Percentiles rank a stretch among this genome's conserved stretches.
phyloP scores from a whole-genome alignment of 2,888 invertebrate genomes.

The Campoplex nolae region DNA sequence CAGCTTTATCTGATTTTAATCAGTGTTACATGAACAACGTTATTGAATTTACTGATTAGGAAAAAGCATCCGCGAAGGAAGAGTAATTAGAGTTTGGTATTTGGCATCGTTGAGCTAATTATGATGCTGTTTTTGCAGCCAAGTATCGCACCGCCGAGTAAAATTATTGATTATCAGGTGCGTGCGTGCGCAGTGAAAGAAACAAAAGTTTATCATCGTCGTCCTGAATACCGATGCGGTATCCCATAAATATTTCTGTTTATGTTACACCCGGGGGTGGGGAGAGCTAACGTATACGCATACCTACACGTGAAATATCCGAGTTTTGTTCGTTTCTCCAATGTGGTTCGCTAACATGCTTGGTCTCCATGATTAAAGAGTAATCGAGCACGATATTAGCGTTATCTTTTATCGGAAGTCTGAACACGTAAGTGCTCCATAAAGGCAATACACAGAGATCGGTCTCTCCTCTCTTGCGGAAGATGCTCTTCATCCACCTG shows the following conservation, averaged over 20 bases:
- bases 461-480: slow-evolving; percentile 5
- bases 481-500: slow-evolving; percentile 44
- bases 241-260: slow-evolving; percentile 39
- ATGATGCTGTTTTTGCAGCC: slow-evolving; percentile 48
- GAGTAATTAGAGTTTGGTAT: slow-evolving; percentile 58
- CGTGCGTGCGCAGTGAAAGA: slow-evolving; percentile 14
- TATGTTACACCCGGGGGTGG: not conserved
- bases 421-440: slow-evolving; percentile 58
- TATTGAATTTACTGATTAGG: not conserved
- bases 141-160: slow-evolving; percentile 29
- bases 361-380: slow-evolving; percentile 4
- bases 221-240: slow-evolving; percentile 52
- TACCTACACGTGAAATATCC: slow-evolving; percentile 5
- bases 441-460: slow-evolving; percentile 43
- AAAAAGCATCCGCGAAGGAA: slow-evolving; percentile 1
- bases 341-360: slow-evolving; percentile 22
- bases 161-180: slow-evolving; percentile 55
- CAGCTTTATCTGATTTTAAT: slow-evolving; percentile 1
- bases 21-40: not conserved
- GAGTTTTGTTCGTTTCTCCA: slow-evolving; percentile 38
- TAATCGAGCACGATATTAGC: slow-evolving; percentile 61
- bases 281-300: not conserved
- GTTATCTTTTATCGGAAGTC: slow-evolving; percentile 64
- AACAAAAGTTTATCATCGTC: slow-evolving; percentile 56
- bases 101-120: slow-evolving; percentile 49